Conservation (phyloP, 2,113 vertebrate species). For the Catharus minimus region DNA sequence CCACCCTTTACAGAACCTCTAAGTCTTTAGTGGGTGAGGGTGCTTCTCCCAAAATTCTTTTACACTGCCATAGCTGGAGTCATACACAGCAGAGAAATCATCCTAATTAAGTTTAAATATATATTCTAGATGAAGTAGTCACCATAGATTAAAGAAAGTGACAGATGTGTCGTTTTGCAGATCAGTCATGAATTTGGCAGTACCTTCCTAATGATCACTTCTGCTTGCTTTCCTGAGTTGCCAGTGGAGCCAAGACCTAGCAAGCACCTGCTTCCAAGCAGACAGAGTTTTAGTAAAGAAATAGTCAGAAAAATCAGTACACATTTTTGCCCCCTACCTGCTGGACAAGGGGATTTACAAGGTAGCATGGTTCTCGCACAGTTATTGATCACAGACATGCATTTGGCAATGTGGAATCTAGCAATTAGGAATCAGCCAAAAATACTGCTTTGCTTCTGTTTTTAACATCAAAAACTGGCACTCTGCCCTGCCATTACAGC, state of each 20-base stretch:
- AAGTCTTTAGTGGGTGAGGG: neutral
- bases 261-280: neutral
- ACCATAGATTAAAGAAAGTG: neutral
- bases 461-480: neutral
- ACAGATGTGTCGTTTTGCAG: neutral
- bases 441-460: neutral
- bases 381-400: neutral
- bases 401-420: neutral
- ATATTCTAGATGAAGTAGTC: neutral
- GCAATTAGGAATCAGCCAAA: neutral
- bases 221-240: neutral
- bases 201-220: neutral
- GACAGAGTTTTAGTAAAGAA: neutral
- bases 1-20: neutral
- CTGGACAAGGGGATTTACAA: neutral
- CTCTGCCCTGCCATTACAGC: neutral
- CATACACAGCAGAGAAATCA: neutral
- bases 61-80: neutral
- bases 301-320: rapidly evolving
- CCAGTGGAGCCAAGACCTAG: neutral
- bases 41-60: neutral
- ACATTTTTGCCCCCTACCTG: rapidly evolving
- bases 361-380: neutral
- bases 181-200: neutral
- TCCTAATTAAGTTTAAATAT: neutral